Evolutionary conservation across 2,888 invertebrate genomes (phyloP).

Genomic region (Malachius bipustulatus): DNA sequence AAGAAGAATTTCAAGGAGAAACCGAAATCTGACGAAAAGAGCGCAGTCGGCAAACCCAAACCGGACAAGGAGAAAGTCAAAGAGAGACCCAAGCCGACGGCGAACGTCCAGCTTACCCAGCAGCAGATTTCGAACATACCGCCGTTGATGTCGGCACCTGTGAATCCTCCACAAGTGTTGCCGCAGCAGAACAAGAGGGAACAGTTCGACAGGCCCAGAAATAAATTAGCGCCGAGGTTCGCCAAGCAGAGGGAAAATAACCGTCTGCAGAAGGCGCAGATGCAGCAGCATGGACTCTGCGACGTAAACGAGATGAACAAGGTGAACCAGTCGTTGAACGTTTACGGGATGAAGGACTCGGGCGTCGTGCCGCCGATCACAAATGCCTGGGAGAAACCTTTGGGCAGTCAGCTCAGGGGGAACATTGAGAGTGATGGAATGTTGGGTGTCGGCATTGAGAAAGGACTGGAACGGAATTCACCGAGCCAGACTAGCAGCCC

Average conservation of each 20-base stretch:
- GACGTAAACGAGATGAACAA: slow-evolving; percentile 43
- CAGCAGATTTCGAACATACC: slow-evolving; percentile 40
- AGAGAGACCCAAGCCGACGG: slow-evolving; percentile 22
- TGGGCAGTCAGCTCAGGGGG: slow-evolving; percentile 53
- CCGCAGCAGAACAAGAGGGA: slow-evolving; percentile 25
- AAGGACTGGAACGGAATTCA: slow-evolving; percentile 31
- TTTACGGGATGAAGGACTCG: slow-evolving; percentile 29
- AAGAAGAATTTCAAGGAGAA: slow-evolving; percentile 61
- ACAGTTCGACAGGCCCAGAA: slow-evolving; percentile 36
- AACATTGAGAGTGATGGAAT: slow-evolving; percentile 36
- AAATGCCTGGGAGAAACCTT: slow-evolving; percentile 81
- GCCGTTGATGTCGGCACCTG: slow-evolving; percentile 39
- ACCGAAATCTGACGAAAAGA: slow-evolving; percentile 34
- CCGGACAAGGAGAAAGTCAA: slow-evolving; percentile 28
- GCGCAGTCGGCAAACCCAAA: slow-evolving; percentile 20
- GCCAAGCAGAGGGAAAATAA: slow-evolving; percentile 58
- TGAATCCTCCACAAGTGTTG: slow-evolving; percentile 39
- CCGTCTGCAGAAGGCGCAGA: slow-evolving; percentile 40
- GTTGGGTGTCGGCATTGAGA: slow-evolving; percentile 30
- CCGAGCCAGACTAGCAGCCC: slow-evolving; percentile 43
- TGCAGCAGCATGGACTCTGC: slow-evolving; percentile 31
- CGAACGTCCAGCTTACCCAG: slow-evolving; percentile 24
- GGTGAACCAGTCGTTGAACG: slow-evolving; percentile 28
- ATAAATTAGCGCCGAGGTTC: slow-evolving; percentile 63
- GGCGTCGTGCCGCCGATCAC: slow-evolving; percentile 58